Evolutionary conservation across 2,113 vertebrate species (phyloP), one percentile per base, ranked within the genome.

Genomic region (Stomatorhinus ivindoensis): DNA sequence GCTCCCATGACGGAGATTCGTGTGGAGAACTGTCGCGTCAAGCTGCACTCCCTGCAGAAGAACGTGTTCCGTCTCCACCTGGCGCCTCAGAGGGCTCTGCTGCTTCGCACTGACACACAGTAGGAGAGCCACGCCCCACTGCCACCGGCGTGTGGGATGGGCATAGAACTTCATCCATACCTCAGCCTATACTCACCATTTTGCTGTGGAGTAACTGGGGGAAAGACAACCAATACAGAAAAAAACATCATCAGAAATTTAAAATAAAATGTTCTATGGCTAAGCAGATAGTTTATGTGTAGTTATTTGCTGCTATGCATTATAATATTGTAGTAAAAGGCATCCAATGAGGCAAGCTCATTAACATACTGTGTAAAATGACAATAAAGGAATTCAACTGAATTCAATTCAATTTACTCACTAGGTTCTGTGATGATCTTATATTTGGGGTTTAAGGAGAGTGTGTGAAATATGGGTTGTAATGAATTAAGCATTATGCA

Each of bases 61-160:
- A 99, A 98, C 51, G 91, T 98, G 42, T 98, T 99, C 93, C 96
- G 96, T 9, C 95, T 99, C 89, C 96, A 98, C 92, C 95, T 97
- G 80, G 90, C 88, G 0, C 50, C 88, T 15, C 48, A 91, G 73
- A 95, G 94, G 19, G 93, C 97, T 87, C 95, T 97, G 92, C 95
- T 99, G 89, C 96, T 99, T 84, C 93, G 97, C 53, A 97, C 97
- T 0, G 97, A 97, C 90, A 97, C 97, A 91, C 97, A 97, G 98
- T 99, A 95, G 98, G 97, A 92, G 7, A 53, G 46, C n/a, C 2
- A 19, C 17, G 0, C 27, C 50, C 35, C 7, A 4, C 35, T 19
- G 73, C 35, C 73, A 42, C 35, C 1, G 31, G 73, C 35, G 1
- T 39, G 73, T 39, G 13, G 35, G 35, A 80, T 4, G 4, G 21